Base-by-base conservation (phyloP, 1,140 invertebrate species). In the Drosophila simulans region DNA sequence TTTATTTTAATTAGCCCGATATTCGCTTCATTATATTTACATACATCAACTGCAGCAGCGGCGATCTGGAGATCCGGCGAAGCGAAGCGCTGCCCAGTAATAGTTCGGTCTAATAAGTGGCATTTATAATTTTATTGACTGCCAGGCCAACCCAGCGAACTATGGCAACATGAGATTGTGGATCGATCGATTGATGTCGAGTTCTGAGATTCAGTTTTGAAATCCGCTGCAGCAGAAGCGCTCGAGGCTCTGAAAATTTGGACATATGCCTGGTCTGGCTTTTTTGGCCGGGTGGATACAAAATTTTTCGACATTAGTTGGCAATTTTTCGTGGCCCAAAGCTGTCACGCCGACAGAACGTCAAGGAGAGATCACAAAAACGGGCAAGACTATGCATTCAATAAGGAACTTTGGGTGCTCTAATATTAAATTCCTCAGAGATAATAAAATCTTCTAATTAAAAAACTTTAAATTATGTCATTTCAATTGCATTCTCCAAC, bases 111-210 rank as follows among this genome's bases (percentile, higher is more conserved):
- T 89, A 86, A 86, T 86, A 74, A 86, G 83, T 66, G 75, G 58
- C 72, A 89, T 88, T 88, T 89, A 79, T 89, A 89, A 89, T 83
- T 77, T 88, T 79, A 89, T 89, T 89, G 76, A 84, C 84, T 86
- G 65, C 64, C 64, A 77, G 60, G 57, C 49, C 69, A 74, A 48
- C 51, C 52, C 66, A 55, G 48, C 49, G 31, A 69, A 69, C 66
- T 27, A 55, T 15, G 22, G 34, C 51, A 20, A 31, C 17, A 55
- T 66, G 13, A 70, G 66, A 70, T 70, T 57, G 51, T 13, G 34
- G 35, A 35, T 42, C 17, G 43, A 70, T 70, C 66, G 64, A 56
- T 76, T 40, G 49, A 77, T 57, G 58, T 34, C 58, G 58, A 27
- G 59, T 83, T 88, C 83, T 88, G 55, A 53, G 72, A 60, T 55